Percentiles rank a stretch among this genome's conserved stretches.
These are phyloP conservation scores for Xyrauchen texanus DNA, from an alignment of 2,113 vertebrate genomes.

Conservation along the genomic window DNA sequence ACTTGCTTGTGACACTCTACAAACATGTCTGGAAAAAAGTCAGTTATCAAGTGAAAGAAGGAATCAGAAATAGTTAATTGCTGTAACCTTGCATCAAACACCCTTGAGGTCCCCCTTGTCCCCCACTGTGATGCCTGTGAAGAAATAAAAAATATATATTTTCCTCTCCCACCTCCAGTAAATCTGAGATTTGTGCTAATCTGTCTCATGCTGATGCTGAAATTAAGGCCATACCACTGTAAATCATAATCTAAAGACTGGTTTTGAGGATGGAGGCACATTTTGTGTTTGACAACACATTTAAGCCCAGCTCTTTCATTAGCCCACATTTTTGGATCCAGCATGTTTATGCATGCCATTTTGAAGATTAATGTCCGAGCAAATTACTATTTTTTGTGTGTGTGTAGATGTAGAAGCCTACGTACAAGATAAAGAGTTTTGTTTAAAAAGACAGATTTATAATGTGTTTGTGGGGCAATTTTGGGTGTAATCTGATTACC, in stretches of 20 bases:
- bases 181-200: conserved; percentile 23
- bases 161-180: conserved; percentile 26
- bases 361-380: too few species aligned
- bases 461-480: too few species aligned
- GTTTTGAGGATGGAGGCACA: neutral
- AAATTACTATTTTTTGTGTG: too few species aligned
- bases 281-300: neutral
- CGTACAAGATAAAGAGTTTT: too few species aligned
- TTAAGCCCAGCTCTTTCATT: neutral
- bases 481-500: too few species aligned
- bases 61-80: neutral
- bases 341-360: neutral
- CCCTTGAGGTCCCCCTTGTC: neutral
- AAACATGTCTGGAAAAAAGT: too few species aligned
- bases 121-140: neutral
- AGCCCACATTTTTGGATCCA: neutral
- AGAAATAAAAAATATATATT: conserved; percentile 13
- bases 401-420: too few species aligned
- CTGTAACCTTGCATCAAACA: conserved; percentile 25
- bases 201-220: conserved; percentile 21
- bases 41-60: neutral
- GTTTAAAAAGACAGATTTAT: too few species aligned
- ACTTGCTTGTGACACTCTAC: too few species aligned
- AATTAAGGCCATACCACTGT: conserved; percentile 28
- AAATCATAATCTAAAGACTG: conserved; percentile 23